A percentile compares a stretch with the other conserved stretches of the same genome.
Conservation (phyloP, 2,888 invertebrate species). For the Parapristionchus giblindavisi region DNA sequence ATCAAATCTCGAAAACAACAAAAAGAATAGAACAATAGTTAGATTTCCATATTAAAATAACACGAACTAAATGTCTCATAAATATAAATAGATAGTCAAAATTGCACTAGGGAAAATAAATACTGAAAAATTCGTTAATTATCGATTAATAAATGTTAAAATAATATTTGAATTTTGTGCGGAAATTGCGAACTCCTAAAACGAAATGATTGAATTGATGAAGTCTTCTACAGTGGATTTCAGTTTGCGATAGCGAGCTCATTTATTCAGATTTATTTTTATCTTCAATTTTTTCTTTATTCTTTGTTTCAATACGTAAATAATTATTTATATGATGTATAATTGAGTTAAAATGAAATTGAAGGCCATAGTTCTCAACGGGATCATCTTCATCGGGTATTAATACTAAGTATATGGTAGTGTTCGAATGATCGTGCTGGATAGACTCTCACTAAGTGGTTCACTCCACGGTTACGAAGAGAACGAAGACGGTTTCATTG, state of each 20-base stretch:
- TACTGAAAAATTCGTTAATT: not conserved
- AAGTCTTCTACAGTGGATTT: not conserved
- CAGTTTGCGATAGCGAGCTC: slow-evolving; percentile 2
- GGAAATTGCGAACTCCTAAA: not conserved
- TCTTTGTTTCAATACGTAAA: not conserved
- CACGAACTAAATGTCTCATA: not conserved
- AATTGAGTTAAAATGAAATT: no score
- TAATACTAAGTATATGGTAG: no score
- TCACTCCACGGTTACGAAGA: no score
- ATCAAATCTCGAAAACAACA: not conserved
- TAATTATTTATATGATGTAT: no score
- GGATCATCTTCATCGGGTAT: no score
- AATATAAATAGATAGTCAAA: not conserved
- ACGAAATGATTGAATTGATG: not conserved
- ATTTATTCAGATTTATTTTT: no score
- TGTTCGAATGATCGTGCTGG: no score
- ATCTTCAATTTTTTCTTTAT: slow-evolving; percentile 2
- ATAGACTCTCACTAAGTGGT: no score
- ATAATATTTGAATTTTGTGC: not conserved
- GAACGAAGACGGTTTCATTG: not conserved
- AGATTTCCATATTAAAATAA: not conserved
- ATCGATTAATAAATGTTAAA: not conserved
- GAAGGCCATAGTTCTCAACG: no score
- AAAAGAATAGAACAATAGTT: not conserved
- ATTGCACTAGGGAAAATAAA: not conserved